Evolutionary conservation across 2,888 invertebrate species (phyloP).

Genomic region (Orthosia cruda): DNA sequence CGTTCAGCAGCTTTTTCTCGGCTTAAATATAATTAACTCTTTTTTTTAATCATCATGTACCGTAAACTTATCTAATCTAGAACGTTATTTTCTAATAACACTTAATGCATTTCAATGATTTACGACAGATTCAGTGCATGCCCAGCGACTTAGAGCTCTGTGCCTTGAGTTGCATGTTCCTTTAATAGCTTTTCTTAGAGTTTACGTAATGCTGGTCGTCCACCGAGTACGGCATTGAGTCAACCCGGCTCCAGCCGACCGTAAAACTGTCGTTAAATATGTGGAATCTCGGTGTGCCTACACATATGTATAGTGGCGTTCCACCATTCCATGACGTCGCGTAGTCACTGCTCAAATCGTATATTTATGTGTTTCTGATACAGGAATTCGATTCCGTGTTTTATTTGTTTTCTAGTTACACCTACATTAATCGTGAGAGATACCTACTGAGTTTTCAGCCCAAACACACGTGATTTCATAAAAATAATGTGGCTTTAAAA

Average conservation of each 20-base stretch:
- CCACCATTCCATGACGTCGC: conserved; percentile 50
- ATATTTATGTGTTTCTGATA: conserved; percentile 42
- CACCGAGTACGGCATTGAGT: conserved; percentile 74
- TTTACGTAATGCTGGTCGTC: conserved; percentile 61
- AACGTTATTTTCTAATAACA: conserved; percentile 22
- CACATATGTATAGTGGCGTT: conserved; percentile 30
- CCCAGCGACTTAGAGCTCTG: conserved; percentile 34
- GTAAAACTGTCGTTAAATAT: conserved; percentile 87
- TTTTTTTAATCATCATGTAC: conserved; percentile 1
- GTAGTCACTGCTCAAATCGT: conserved; percentile 35
- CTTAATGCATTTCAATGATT: conserved; percentile 46
- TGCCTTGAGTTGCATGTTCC: not conserved
- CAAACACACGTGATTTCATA: not conserved
- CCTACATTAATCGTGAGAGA: not conserved
- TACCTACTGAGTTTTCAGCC: not conserved
- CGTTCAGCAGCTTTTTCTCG: not conserved
- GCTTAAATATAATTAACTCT: not conserved
- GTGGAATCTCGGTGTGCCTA: conserved; percentile 67
- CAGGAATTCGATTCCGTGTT: conserved; percentile 25
- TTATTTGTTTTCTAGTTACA: conserved; percentile 24
- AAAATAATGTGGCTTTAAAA: not conserved
- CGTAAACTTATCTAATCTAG: conserved; percentile 3
- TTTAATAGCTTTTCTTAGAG: conserved; percentile 42
- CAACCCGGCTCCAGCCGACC: conserved; percentile 83
- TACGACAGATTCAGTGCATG: conserved; percentile 27